Percentiles rank a stretch among this genome's conserved stretches.
phyloP scores from a whole-genome alignment of 2,888 invertebrate species.

The Himalopsyche anomala region DNA sequence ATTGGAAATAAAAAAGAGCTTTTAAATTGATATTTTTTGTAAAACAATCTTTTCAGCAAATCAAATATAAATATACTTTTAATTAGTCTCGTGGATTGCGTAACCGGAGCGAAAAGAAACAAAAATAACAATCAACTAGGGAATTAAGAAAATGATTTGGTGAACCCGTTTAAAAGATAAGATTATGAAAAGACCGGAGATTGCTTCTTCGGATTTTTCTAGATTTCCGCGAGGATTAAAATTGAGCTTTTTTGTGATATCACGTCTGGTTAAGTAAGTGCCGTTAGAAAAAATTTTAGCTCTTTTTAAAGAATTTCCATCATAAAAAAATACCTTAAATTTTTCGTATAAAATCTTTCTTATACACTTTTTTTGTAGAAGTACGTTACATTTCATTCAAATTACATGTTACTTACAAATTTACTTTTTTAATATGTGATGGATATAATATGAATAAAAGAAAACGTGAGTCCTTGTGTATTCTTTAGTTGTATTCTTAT shows the following conservation, averaged over 20 bases:
- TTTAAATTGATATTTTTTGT: too few species aligned
- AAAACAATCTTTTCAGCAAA: too few species aligned
- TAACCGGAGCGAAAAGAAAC: constrained; percentile 20
- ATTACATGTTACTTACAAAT: background rate
- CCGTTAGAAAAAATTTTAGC: background rate
- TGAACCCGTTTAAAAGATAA: constrained; percentile 34
- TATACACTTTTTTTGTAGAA: background rate
- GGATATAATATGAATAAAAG: too few species aligned
- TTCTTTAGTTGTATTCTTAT: too few species aligned
- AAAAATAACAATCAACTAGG: constrained; percentile 16
- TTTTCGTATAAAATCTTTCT: background rate
- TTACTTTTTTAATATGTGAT: too few species aligned
- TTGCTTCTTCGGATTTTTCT: constrained; percentile 20
- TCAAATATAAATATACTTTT: constrained; percentile 9
- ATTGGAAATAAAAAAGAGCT: too few species aligned
- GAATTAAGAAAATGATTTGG: constrained; percentile 30
- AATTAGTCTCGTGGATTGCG: constrained; percentile 1
- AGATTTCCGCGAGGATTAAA: constrained; percentile 34
- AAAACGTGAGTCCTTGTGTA: too few species aligned
- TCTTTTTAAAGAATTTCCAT: constrained; percentile 5
- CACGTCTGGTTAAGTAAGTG: constrained; percentile 34
- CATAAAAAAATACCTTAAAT: background rate
- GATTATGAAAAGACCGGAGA: constrained; percentile 31
- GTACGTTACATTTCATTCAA: background rate
- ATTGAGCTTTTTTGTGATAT: constrained; percentile 34